phyloP scores from a whole-genome alignment of 2,888 invertebrate species.

The Limnephilus rhombicus region DNA sequence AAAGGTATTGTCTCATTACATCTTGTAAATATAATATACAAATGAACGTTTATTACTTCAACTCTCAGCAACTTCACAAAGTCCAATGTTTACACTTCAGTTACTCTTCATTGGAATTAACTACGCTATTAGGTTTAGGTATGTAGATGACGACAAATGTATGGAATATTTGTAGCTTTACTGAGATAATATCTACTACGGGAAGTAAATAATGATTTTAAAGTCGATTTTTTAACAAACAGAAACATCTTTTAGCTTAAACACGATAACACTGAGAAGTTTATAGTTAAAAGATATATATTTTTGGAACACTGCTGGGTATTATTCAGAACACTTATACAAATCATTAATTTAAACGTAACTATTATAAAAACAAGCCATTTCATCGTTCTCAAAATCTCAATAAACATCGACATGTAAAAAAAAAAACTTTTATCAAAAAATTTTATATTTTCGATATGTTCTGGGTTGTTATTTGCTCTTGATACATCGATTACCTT shows the following conservation, averaged over 20 bases:
- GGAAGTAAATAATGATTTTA: not conserved
- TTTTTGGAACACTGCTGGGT: conserved; percentile 1
- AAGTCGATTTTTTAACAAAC: not conserved
- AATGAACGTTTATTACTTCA: conserved; percentile 5
- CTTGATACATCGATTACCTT: not conserved
- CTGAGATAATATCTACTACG: not conserved
- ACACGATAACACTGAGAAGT: not conserved
- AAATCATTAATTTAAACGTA: not conserved
- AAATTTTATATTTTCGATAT: not conserved
- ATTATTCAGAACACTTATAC: not conserved
- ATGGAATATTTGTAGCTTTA: not conserved
- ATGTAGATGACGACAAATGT: not conserved
- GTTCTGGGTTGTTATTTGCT: not conserved
- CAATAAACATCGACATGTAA: not conserved
- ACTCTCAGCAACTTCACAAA: not conserved
- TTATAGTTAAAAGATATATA: not conserved
- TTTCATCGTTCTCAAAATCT: not conserved
- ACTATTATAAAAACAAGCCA: not conserved
- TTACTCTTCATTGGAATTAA: not conserved
- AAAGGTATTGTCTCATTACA: conserved; percentile 66
- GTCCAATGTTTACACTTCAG: not conserved
- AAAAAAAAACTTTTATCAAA: not conserved
- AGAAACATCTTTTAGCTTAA: not conserved
- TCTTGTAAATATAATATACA: conserved; percentile 57
- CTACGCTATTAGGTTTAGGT: not conserved